Base-by-base conservation (phyloP, 2,888 invertebrate genomes). In the Cheiracanthium punctorium region DNA sequence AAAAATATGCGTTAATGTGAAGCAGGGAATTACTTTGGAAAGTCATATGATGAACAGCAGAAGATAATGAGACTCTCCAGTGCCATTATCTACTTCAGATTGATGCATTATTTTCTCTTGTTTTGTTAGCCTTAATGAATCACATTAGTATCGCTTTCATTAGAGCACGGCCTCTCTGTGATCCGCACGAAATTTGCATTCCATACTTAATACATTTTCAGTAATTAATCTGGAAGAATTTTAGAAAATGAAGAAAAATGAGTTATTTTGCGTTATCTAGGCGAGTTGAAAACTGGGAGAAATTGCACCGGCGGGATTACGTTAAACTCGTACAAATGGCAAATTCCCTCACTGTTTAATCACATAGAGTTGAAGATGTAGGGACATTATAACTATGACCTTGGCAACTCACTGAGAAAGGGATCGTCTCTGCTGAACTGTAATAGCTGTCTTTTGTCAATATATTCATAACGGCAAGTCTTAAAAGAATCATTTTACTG, bases 1-100 rank as follows among this genome's bases (percentile, higher is more conserved):
- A 48, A 48, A 48, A 48, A 48, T 48, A 48, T 48, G 48, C 48
- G 48, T 48, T 48, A 48, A 48, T 48, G 48, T 48, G 48, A 17
- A n/a, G 48, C 48, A 48, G 48, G 48, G 48, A 48, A n/a, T 17
- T 17, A 48, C 48, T 48, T 48, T 48, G 48, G 48, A 48, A 48
- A 48, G 48, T n/a, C 48, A 48, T 48, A n/a, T n/a, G 48, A 48
- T 48, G n/a, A 48, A 48, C 48, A 48, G 48, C 48, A 48, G 48
- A 48, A 48, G 48, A n/a, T 48, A 48, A 48, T 48, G n/a, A n/a
- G 48, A n/a, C 48, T 48, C 48, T 48, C 48, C 48, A 48, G 48
- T 48, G 48, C 48, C 48, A 48, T 48, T 48, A 48, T 48, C 48
- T n/a, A n/a, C 48, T 48, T 17, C 10, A 48, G 48, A 48, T 48